phyloP scores from a whole-genome alignment of 2,888 invertebrate genomes.

The Aleiodes alternator region DNA sequence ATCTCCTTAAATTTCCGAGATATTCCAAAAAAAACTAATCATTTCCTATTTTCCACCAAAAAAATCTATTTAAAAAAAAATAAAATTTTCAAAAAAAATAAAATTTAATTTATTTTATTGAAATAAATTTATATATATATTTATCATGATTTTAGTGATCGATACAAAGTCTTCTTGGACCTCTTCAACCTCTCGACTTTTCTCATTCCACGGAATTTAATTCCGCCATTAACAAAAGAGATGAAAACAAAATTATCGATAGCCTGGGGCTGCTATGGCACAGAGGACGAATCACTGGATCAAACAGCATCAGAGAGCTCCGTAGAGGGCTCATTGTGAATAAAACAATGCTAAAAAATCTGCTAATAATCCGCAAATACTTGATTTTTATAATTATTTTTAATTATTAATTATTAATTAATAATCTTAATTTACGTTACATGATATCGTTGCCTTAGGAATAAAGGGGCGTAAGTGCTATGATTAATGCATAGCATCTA shows the following conservation, averaged over 20 bases:
- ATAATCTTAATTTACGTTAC: too few relatives aligned
- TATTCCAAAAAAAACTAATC: too few relatives aligned
- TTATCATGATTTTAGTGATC: conserved; percentile 84
- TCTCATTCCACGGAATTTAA: conserved; percentile 92
- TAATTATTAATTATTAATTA: conserved; percentile 36
- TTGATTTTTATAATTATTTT: conserved; percentile 15
- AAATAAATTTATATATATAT: too few relatives aligned
- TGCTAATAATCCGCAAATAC: neutral
- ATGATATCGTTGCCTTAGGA: too few relatives aligned
- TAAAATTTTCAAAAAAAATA: too few relatives aligned
- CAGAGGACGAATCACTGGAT: conserved; percentile 59
- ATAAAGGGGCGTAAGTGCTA: too few relatives aligned
- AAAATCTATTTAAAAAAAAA: too few relatives aligned
- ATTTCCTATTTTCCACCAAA: too few relatives aligned
- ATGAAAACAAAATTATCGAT: conserved; percentile 87
- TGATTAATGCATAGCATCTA: too few relatives aligned
- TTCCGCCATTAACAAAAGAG: conserved; percentile 89
- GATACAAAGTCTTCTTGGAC: conserved; percentile 98
- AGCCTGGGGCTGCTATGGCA: conserved; percentile 79
- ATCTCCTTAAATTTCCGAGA: too few relatives aligned
- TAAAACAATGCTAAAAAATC: neutral
- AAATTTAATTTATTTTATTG: too few relatives aligned
- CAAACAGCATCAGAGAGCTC: conserved; percentile 65
- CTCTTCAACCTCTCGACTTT: conserved; percentile 98
- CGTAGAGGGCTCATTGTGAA: conserved; percentile 62